Evolutionary conservation across 2,113 vertebrate genomes (phyloP).

Genomic region (Talpa occidentalis): DNA sequence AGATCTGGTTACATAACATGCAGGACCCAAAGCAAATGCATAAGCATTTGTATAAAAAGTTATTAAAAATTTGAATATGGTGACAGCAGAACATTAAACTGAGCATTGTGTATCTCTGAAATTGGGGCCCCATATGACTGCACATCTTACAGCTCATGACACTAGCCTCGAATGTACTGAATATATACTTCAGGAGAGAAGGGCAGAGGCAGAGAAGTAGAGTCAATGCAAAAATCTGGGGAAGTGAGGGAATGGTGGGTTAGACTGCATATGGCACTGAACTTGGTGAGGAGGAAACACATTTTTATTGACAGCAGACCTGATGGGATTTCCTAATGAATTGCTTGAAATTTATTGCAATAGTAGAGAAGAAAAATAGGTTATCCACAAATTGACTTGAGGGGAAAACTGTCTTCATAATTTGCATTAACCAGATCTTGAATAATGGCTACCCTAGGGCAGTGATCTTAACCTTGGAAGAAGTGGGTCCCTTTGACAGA

Average conservation of each 20-base stretch:
- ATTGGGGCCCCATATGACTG: background rate
- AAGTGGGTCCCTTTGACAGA: conserved; percentile 24
- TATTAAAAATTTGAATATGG: too few species aligned
- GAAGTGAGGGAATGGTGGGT: background rate
- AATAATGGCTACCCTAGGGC: background rate
- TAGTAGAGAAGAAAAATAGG: background rate
- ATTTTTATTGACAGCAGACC: background rate
- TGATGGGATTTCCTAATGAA: background rate
- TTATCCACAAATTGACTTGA: background rate
- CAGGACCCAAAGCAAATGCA: background rate
- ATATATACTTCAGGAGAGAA: background rate
- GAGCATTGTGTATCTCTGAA: background rate
- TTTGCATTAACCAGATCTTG: conserved; percentile 25
- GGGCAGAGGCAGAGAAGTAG: background rate
- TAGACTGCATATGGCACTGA: too few species aligned
- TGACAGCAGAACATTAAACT: background rate
- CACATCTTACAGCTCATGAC: background rate
- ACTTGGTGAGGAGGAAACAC: background rate
- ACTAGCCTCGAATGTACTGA: background rate
- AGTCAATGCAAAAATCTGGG: background rate
- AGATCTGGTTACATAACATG: background rate
- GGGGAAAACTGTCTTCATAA: background rate
- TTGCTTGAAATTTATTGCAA: background rate
- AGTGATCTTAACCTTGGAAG: background rate
- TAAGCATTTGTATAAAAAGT: background rate